Conservation (phyloP, 2,888 invertebrate species). For the Pristionchus entomophagus region DNA sequence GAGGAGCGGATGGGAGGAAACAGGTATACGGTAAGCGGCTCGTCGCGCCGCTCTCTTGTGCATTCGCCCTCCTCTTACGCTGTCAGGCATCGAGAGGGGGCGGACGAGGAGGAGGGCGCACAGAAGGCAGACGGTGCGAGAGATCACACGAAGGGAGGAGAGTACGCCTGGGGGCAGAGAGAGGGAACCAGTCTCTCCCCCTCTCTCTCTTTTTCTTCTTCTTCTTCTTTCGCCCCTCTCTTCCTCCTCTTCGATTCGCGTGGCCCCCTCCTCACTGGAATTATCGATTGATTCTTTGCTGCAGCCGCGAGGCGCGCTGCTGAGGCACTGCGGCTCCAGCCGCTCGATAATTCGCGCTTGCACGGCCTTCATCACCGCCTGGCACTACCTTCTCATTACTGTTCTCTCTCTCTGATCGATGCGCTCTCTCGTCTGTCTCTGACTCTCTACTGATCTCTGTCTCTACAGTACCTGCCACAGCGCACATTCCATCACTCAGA, state of each 20-base stretch:
- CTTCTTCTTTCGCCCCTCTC: not conserved
- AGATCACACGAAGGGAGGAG: not conserved
- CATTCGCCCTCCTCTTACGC: conserved; percentile 2
- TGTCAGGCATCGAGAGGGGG: not conserved
- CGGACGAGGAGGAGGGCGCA: not conserved
- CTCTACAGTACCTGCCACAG: not conserved
- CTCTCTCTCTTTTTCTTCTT: not conserved
- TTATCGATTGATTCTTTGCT: conserved; percentile 8
- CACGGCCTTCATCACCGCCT: not conserved
- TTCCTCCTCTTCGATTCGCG: conserved; percentile 4
- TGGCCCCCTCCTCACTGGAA: not conserved
- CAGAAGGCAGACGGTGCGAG: not conserved
- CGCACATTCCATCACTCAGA: not conserved
- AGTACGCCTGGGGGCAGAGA: conserved; percentile 37
- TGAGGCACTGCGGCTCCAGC: not conserved
- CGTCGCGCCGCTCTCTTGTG: not conserved
- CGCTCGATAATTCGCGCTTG: not conserved
- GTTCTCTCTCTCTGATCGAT: not conserved
- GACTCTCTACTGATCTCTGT: not conserved
- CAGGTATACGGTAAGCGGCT: conserved; percentile 35
- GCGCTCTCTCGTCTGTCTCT: not conserved
- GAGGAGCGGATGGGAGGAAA: conserved; percentile 12
- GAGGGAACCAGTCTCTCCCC: not conserved
- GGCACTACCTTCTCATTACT: not conserved
- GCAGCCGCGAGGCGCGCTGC: not conserved